A percentile compares a stretch with the other conserved stretches of the same genome.
phyloP scores from a whole-genome alignment of 2,113 vertebrate genomes.

The Antechinus stuartii region DNA sequence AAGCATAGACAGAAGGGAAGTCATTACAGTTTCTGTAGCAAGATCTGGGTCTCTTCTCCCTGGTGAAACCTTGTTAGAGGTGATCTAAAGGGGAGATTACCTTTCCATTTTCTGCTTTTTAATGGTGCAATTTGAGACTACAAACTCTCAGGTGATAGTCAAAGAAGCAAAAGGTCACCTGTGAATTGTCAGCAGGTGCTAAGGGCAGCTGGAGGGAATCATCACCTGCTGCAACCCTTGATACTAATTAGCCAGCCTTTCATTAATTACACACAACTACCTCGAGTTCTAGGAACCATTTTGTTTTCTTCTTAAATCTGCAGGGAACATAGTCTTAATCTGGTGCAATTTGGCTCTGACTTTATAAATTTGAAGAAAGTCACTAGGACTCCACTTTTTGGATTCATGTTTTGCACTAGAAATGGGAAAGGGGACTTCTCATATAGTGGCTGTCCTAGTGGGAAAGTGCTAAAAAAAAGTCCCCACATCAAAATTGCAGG shows the following conservation, averaged over 20 bases:
- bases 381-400: background rate
- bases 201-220: constrained; percentile 73
- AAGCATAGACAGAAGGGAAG: background rate
- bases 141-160: constrained; percentile 25
- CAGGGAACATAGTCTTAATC: background rate
- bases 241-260: constrained; percentile 79
- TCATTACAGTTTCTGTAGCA: background rate
- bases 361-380: background rate
- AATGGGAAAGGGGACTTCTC: background rate
- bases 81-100: background rate
- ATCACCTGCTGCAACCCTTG: constrained; percentile 70
- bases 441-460: background rate
- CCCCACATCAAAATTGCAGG: background rate
- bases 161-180: constrained; percentile 60
- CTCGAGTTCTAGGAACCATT: background rate
- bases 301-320: background rate
- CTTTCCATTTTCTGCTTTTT: background rate
- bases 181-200: constrained; percentile 71
- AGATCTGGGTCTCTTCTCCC: background rate
- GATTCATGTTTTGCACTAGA: background rate
- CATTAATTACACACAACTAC: constrained; percentile 69
- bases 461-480: background rate
- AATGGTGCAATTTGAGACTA: constrained; percentile 57
- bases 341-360: background rate
- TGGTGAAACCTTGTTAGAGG: constrained; percentile 44